Conservation (phyloP, 2,113 vertebrate genomes). For the Lophius piscatorius region DNA sequence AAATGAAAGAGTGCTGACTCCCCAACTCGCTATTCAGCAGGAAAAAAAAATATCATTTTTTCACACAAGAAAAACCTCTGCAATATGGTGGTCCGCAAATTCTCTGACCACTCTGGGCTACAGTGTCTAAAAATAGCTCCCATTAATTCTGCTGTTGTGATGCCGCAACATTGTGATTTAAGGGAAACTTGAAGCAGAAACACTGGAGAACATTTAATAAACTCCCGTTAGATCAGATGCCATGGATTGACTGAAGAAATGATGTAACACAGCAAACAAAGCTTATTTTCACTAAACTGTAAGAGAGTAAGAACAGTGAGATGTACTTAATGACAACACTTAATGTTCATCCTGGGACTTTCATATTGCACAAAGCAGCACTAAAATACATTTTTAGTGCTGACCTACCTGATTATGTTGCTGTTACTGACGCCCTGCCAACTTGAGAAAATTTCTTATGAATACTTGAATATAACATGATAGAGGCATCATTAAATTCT, state of each 20-base stretch:
- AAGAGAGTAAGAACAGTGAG: too few species aligned
- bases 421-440: background rate
- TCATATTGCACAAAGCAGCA: background rate
- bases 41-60: conserved; percentile 52
- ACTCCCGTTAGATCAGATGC: conserved; percentile 52
- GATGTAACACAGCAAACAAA: conserved; percentile 33
- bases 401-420: background rate
- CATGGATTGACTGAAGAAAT: conserved; percentile 32
- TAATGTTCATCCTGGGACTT: background rate
- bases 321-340: too few species aligned
- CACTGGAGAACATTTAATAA: conserved; percentile 57
- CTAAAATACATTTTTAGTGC: background rate
- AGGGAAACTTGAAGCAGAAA: conserved; percentile 62
- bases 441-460: background rate
- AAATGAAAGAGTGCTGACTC: conserved; percentile 28
- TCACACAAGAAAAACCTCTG: conserved; percentile 15
- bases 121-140: conserved; percentile 70
- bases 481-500: background rate
- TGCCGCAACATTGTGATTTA: conserved; percentile 72
- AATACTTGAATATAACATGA: background rate
- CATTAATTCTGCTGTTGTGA: conserved; percentile 76
- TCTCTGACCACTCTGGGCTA: conserved; percentile 62
- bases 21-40: conserved; percentile 22
- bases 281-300: background rate
- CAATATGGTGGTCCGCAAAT: conserved; percentile 36